phyloP scores from a whole-genome alignment of 2,888 invertebrate species.

The Heteromyza rotundicornis region DNA sequence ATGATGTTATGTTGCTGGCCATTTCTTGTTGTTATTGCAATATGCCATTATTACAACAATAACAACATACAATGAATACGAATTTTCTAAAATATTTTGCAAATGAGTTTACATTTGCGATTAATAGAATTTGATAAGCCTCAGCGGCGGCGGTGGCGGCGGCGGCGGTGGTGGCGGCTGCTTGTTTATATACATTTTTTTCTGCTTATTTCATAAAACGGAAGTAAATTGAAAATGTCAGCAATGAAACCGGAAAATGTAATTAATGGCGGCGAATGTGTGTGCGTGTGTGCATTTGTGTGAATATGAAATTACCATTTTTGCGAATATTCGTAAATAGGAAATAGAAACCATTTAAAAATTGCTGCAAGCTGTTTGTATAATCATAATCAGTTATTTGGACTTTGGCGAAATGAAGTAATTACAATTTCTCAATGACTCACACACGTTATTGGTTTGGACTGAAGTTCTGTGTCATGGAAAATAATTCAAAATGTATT shows the following conservation, averaged over 20 bases:
- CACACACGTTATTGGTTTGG: neutral
- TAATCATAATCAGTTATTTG: neutral
- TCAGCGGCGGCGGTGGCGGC: too few species aligned
- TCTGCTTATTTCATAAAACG: too few species aligned
- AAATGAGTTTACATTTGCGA: too few species aligned
- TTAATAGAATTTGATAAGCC: too few species aligned
- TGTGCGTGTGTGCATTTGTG: conserved; percentile 7
- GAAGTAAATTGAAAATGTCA: too few species aligned
- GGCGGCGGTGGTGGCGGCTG: too few species aligned
- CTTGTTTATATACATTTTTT: too few species aligned
- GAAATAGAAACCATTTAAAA: neutral
- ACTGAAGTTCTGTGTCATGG: too few species aligned
- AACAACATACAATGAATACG: neutral
- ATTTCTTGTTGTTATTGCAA: neutral
- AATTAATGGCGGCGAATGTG: neutral
- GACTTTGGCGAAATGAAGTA: neutral
- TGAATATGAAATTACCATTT: neutral
- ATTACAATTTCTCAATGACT: neutral
- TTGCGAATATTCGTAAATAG: neutral
- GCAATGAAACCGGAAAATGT: too few species aligned
- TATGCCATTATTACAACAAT: neutral
- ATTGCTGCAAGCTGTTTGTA: neutral
- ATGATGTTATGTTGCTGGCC: too few species aligned
- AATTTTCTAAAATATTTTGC: too few species aligned
- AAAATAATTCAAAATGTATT: too few species aligned